phyloP scores from a whole-genome alignment of 2,888 invertebrate species.

The Pristionchus japonicus region DNA sequence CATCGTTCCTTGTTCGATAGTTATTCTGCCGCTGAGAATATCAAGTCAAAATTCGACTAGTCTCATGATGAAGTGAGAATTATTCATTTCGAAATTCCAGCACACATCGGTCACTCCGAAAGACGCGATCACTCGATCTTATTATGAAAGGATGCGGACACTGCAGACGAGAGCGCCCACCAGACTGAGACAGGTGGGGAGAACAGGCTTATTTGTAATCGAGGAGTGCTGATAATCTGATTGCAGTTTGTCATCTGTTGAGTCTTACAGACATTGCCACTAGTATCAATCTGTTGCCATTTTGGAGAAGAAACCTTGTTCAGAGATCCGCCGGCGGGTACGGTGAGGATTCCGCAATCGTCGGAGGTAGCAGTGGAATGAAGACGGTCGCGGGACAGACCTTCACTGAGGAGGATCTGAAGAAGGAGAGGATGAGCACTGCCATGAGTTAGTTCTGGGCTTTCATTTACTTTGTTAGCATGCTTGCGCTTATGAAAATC shows the following conservation, averaged over 20 bases:
- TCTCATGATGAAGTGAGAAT: no score
- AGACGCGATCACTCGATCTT: conserved; percentile 25
- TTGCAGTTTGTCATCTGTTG: no score
- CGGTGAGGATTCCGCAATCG: neutral
- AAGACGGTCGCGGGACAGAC: neutral
- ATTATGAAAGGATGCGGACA: neutral
- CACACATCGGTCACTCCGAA: neutral
- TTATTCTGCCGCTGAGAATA: no score
- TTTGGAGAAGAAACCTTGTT: no score
- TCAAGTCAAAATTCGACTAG: no score
- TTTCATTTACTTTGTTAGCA: no score
- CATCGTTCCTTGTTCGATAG: no score
- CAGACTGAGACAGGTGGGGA: conserved; percentile 7
- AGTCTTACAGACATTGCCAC: no score
- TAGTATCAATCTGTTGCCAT: no score
- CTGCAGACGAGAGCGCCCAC: conserved; percentile 5
- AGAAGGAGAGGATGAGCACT: neutral
- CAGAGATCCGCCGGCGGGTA: neutral
- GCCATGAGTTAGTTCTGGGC: neutral
- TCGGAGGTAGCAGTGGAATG: neutral
- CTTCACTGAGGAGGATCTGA: neutral
- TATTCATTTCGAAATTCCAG: neutral
- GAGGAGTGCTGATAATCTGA: no score
- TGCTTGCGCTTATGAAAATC: neutral
- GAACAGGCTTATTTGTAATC: no score